A percentile compares a stretch with the other conserved stretches of the same genome.
These are phyloP conservation scores for Orthonyx spaldingii DNA, from an alignment of 2,113 vertebrate genomes.

Conservation along the genomic window DNA sequence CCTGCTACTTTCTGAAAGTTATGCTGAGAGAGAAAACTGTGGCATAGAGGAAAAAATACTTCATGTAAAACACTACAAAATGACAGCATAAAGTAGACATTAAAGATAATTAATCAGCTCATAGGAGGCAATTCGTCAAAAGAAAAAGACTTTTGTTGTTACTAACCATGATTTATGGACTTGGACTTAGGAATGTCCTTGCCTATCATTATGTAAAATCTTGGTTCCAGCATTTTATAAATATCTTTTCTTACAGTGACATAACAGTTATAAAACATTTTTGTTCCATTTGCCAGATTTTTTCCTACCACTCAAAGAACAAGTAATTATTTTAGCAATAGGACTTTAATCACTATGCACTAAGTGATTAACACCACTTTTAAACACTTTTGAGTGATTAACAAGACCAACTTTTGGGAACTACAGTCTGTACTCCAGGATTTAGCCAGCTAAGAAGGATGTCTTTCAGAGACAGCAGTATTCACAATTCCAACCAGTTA, in stretches of 20 bases:
- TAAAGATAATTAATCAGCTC: not conserved
- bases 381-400: not conserved
- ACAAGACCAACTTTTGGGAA: not conserved
- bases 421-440: not conserved
- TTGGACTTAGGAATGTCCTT: not conserved
- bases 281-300: not conserved
- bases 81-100: not conserved
- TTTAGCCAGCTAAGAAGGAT: not conserved
- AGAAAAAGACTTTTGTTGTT: not conserved
- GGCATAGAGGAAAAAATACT: not conserved
- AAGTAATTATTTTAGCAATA: constrained; percentile 1
- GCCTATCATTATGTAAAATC: constrained; percentile 26
- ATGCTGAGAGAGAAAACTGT: not conserved
- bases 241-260: constrained; percentile 5
- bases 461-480: not conserved
- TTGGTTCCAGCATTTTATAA: not conserved
- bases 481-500: not conserved
- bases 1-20: not conserved
- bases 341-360: not conserved
- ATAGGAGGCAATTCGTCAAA: not conserved
- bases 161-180: not conserved
- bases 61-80: not conserved
- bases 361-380: not conserved
- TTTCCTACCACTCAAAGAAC: not conserved
- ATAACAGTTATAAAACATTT: constrained; percentile 12